Evolutionary conservation across 1,140 invertebrate genomes (phyloP), one percentile per base, ranked within the genome.

Genomic region (Macrotrachela quadricornifera): DNA sequence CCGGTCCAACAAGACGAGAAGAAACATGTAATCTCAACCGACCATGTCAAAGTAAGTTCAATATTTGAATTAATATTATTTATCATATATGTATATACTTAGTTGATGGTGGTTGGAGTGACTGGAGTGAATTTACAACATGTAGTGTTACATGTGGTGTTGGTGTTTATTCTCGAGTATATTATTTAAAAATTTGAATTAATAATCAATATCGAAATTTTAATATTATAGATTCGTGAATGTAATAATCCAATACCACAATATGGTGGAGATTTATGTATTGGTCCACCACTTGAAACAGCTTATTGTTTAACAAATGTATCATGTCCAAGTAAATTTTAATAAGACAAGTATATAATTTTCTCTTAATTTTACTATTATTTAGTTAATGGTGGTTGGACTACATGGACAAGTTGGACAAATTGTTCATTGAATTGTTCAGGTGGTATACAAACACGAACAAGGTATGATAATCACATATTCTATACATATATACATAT

Each of bases 391-490:
- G 46, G 46, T 21, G n/a, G 12, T 4, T 46, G 46, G 46, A 13
- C 46, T 46, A n/a, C 46, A 16, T 46, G 46, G 46, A 16, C 46
- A 46, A 4, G 3, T n/a, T 46, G 46, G 46, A 4, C n/a, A 14
- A n/a, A 1, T 14, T 46, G 46, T 21, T 16, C 46, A n/a, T 46
- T 21, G 6, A 15, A 15, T n/a, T 46, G 46, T 21, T 15, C n/a
- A 6, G 46, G 46, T 6, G 46, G 46, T n/a, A 13, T 13, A 16
- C 14, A 46, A 21, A 8, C n/a, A 14, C n/a, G 46, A 21, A 46
- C n/a, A 16, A n/a, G 46, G 46, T 36, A 53, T 14, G 63, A 62
- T 38, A 15, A 39, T 12, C 64, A 9, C 42, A 37, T 41, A 51
- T 39, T 36, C 17, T 48, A 48, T 14, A n/a, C n/a, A 13, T 16